Base-by-base conservation (phyloP, 2,797 vertebrate genomes). In the Ciconia nigra region DNA sequence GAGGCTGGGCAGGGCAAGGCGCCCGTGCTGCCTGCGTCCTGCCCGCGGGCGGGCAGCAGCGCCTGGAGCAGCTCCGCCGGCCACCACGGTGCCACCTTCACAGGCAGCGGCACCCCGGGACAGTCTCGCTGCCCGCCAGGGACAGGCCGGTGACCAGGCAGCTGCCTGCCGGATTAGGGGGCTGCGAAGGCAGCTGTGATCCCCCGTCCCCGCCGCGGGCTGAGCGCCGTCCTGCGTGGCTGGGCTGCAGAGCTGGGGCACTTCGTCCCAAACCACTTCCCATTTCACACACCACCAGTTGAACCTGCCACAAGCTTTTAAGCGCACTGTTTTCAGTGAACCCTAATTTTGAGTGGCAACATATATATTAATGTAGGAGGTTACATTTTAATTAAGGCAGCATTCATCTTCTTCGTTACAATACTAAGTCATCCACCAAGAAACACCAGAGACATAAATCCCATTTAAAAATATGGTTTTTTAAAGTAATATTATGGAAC, bases 361-460 rank as follows among this genome's bases (percentile, higher is more conserved):
- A 20, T 52, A 90, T 87, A 79, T 77, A 94, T 95, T 94, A 92
- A 94, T 29, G 49, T 29, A 61, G 79, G 39, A 46, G 52, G 59
- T 8, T 83, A 90, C 81, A 49, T 70, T 93, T 85, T 93, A 91
- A 93, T 96, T 95, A 96, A 91, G 81, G 62, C 54, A 83, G 94
- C 55, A 28, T 46, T 74, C 52, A 24, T 71, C 87, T 70, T 89
- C 93, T 92, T 95, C 94, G 86, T 85, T 92, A 93, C 63, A 85
- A 41, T 22, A 74, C 69, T 13, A 71, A 94, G 91, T 83, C 97
- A 95, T 72, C 72, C 91, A 93, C 85, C 72, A 82, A 87, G 77
- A 92, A 94, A 73, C 31, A 85, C 41, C 24, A 24, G 41, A 51
- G 58, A 70, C 70, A 79, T 65, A 86, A 82, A 61, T 77, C 90